Conservation (phyloP, 2,113 vertebrate genomes). For the Holacanthus passer region DNA sequence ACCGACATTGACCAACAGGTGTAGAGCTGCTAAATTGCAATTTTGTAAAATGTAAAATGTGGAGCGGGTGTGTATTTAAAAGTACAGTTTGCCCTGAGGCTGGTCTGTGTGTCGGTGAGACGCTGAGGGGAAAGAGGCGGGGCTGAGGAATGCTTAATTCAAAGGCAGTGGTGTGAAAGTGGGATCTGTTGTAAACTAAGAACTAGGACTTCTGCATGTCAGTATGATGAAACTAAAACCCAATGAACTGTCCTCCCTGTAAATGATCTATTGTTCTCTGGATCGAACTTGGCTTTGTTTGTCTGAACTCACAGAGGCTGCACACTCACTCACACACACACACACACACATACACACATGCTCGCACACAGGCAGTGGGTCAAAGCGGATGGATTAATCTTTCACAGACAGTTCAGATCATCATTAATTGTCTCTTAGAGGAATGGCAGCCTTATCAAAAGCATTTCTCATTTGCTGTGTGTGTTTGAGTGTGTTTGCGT, state of each 20-base stretch:
- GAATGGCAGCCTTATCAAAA: slow-evolving; percentile 28
- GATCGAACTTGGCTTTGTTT: slow-evolving; percentile 63
- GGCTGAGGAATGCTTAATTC: background rate
- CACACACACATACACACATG: background rate
- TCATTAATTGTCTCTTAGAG: slow-evolving; percentile 52
- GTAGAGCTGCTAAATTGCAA: background rate
- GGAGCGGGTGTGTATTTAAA: background rate
- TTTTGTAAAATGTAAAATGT: background rate
- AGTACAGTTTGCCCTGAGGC: background rate
- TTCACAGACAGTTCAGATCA: slow-evolving; percentile 38
- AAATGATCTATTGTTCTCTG: slow-evolving; percentile 40
- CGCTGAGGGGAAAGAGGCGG: background rate
- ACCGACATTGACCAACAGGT: no score
- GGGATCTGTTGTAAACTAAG: slow-evolving; percentile 11
- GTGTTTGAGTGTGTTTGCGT: background rate
- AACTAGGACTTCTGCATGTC: background rate
- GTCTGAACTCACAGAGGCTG: slow-evolving; percentile 26
- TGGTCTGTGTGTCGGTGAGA: background rate
- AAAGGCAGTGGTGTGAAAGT: background rate
- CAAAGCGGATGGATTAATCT: slow-evolving; percentile 49
- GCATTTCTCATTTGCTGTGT: slow-evolving; percentile 32
- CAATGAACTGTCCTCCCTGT: slow-evolving; percentile 27
- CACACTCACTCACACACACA: background rate
- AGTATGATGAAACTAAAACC: slow-evolving; percentile 30
- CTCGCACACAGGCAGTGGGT: background rate